Base-by-base conservation (phyloP, 2,113 vertebrate genomes). In the Morone chrysops region DNA sequence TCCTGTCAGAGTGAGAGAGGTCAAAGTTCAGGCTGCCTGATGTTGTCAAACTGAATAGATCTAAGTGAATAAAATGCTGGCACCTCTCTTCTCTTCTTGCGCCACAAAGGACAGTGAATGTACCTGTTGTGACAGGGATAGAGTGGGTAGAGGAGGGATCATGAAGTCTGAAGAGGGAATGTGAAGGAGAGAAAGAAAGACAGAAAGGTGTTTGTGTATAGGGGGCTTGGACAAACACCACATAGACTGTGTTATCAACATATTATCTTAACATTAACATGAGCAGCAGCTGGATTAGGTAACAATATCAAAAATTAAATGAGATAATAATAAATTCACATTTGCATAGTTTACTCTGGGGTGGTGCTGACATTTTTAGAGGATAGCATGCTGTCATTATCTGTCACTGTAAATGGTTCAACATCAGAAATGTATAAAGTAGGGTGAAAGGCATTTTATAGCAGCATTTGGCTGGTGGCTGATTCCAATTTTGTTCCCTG, bases 11-110 rank as follows among this genome's bases (percentile, higher is more conserved):
- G 6, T 0, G 7, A 56, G 40, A 48, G 45, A 75, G 66, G 82
- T 84, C 78, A 84, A 60, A 85, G 61, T 38, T 59, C 6, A 51
- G 38, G 50, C 77, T 69, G 68, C 50, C 14, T 51, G 36, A 47
- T 5, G 31, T 8, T 63, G 73, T 75, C 69, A 80, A 45, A 60
- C 31, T 14, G 50, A 51, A 68, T 61, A n/a, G 16, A 61, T 41
- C 16, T 8, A 63, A 79, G 57, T n/a, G 77, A 62, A 53, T 62
- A 41, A 70, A 50, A 22, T 12, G 5, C 53, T 18, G 43, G 14
- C 48, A 17, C 50, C 50, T 54, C 38, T 41, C 31, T 4, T 25
- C 54, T 67, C 41, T 14, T 36, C 50, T 14, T 36, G 17, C 8
- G 2, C 20, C 65, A 25, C 54, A 51, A 10, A 50, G 51, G 60